These are phyloP conservation scores for Lycopodina hypogea DNA, from an alignment of 37 sponge, comb jelly and placozoan species.

Conservation along the genomic window DNA sequence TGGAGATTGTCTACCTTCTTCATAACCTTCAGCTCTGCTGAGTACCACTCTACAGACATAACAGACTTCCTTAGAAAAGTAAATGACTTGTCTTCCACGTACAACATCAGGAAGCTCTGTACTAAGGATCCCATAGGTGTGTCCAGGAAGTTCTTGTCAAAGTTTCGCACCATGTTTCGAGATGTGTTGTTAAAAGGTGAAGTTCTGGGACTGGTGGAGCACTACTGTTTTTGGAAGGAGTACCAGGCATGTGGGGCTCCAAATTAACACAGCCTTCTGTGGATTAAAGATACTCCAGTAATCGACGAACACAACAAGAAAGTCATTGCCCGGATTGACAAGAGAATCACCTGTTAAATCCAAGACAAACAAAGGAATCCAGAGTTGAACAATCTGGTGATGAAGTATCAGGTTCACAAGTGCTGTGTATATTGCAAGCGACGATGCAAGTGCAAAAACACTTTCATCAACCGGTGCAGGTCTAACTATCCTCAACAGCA, in stretches of 20 bases:
- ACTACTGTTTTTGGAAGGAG: not conserved
- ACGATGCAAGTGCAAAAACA: not conserved
- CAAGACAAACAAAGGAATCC: too few relatives aligned
- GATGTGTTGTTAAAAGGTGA: not conserved
- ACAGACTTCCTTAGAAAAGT: too few relatives aligned
- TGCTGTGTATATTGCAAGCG: not conserved
- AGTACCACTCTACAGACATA: too few relatives aligned
- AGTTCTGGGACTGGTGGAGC: not conserved
- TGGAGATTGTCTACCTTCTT: too few relatives aligned
- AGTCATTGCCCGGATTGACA: not conserved
- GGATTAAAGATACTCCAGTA: not conserved
- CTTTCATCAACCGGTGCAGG: too few relatives aligned
- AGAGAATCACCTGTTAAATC: too few relatives aligned
- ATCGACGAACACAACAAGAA: not conserved
- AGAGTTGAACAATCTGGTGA: not conserved
- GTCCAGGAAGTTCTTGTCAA: conserved; percentile 46
- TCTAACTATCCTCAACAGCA: conserved; percentile 35
- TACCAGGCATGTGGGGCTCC: conserved; percentile 1
- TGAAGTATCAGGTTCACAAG: too few relatives aligned
- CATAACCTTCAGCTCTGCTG: too few relatives aligned
- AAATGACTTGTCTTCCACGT: too few relatives aligned
- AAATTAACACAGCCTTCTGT: not conserved
- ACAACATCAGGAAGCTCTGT: too few relatives aligned
- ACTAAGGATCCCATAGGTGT: conserved; percentile 60
- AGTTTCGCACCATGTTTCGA: conserved; percentile 3